These are phyloP conservation scores for Enteromius mattozi DNA, from an alignment of 2,797 vertebrate species.

Conservation along the genomic window DNA sequence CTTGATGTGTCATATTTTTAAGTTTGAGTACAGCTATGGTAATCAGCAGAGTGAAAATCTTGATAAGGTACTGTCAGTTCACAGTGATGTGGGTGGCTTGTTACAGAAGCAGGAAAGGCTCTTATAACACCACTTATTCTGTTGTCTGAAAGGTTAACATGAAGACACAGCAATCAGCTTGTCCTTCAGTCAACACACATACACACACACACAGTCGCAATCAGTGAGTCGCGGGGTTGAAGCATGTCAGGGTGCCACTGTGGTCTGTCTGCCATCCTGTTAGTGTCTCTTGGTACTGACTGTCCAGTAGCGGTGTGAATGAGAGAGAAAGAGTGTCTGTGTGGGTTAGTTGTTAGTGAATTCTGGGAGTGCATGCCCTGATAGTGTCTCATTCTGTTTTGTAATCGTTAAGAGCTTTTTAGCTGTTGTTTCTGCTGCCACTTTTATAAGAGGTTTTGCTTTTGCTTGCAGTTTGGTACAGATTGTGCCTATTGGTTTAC, in stretches of 20 bases:
- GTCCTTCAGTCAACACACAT: constrained; percentile 62
- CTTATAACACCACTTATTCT: constrained; percentile 57
- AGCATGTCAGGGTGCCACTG: constrained; percentile 30
- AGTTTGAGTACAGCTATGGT: neutral
- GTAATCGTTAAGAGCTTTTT: constrained; percentile 11
- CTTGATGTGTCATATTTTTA: constrained; percentile 2
- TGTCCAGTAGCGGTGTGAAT: constrained; percentile 24
- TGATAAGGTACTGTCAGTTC: constrained; percentile 15
- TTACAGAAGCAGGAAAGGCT: constrained; percentile 31
- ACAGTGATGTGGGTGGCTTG: constrained; percentile 22
- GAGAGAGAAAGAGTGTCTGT: neutral
- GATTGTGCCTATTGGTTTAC: constrained; percentile 2
- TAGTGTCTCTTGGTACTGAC: constrained; percentile 38
- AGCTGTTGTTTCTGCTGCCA: constrained; percentile 10
- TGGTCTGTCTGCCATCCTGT: constrained; percentile 32
- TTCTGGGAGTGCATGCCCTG: neutral
- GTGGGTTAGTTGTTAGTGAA: constrained; percentile 9
- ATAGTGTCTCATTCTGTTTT: constrained; percentile 3
- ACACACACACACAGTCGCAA: constrained; percentile 50
- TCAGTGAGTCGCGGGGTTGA: constrained; percentile 34
- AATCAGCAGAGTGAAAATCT: constrained; percentile 13
- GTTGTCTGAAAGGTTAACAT: constrained; percentile 54
- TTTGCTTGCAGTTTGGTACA: neutral
- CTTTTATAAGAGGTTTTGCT: neutral
- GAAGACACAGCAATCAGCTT: constrained; percentile 52